Evolutionary conservation across 2,113 vertebrate species (phyloP).

Genomic region (Xenopus borealis): DNA sequence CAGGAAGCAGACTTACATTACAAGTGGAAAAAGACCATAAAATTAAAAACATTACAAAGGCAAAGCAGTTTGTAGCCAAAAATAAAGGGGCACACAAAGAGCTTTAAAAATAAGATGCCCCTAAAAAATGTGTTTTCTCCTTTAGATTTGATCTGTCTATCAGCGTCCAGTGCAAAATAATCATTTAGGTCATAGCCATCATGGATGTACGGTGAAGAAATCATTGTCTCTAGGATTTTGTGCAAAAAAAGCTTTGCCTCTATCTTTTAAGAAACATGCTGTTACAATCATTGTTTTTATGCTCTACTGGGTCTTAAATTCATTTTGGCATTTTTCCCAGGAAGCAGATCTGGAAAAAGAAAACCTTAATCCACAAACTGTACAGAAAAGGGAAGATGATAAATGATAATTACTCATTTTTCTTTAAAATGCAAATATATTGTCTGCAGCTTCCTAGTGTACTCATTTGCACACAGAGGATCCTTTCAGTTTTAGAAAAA

Average conservation of each 20-base stretch:
- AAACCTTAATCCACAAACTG: background rate
- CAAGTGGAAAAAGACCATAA: too few species aligned
- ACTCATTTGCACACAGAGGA: too few species aligned
- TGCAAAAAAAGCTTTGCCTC: background rate
- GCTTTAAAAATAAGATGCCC: too few species aligned
- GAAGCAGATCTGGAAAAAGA: background rate
- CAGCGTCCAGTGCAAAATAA: background rate
- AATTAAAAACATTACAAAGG: background rate
- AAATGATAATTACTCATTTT: too few species aligned
- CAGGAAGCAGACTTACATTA: background rate
- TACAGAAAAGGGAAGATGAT: too few species aligned
- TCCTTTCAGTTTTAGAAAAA: too few species aligned
- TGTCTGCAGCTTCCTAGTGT: too few species aligned
- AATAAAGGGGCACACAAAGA: background rate
- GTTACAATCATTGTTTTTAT: background rate
- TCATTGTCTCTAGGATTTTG: too few species aligned
- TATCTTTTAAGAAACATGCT: background rate
- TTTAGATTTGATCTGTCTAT: background rate
- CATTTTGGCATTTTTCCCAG: conserved; percentile 9
- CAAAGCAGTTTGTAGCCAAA: background rate
- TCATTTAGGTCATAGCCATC: too few species aligned
- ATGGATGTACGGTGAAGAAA: too few species aligned
- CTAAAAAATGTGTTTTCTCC: too few species aligned
- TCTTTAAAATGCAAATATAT: too few species aligned
- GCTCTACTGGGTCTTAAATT: background rate